These are phyloP conservation scores for Didymodactylos carnosus DNA, from an alignment of 2,888 invertebrate species.

Conservation along the genomic window DNA sequence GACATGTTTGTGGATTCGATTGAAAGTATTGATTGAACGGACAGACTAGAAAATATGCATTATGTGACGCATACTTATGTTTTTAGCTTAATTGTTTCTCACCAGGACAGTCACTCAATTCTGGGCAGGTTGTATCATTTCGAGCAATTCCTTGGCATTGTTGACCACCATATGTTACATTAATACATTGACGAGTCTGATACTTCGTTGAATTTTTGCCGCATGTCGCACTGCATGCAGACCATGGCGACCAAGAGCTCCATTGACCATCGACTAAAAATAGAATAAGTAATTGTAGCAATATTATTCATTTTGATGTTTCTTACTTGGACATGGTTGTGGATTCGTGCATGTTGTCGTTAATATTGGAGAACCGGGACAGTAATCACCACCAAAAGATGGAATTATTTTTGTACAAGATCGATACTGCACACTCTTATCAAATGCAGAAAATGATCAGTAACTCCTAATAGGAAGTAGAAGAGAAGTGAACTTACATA, in stretches of 20 bases:
- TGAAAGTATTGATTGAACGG: background rate
- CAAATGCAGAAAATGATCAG: background rate
- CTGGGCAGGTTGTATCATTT: background rate
- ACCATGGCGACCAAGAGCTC: background rate
- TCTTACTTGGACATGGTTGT: background rate
- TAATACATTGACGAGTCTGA: background rate
- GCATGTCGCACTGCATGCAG: background rate
- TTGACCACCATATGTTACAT: no score
- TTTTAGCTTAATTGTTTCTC: background rate
- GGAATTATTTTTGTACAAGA: background rate
- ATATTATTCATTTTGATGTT: background rate
- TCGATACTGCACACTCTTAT: background rate
- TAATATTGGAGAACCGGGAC: background rate
- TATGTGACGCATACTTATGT: background rate
- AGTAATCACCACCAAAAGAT: background rate
- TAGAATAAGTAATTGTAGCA: no score
- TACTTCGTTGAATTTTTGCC: background rate
- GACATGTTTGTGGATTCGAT: background rate
- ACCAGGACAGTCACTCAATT: background rate
- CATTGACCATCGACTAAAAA: background rate
- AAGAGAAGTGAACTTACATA: background rate
- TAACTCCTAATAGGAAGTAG: background rate
- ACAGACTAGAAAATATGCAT: background rate
- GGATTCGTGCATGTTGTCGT: background rate
- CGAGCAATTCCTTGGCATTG: background rate